Evolutionary conservation across 2,113 vertebrate genomes (phyloP).

Genomic region (Ceyx melanurus): DNA sequence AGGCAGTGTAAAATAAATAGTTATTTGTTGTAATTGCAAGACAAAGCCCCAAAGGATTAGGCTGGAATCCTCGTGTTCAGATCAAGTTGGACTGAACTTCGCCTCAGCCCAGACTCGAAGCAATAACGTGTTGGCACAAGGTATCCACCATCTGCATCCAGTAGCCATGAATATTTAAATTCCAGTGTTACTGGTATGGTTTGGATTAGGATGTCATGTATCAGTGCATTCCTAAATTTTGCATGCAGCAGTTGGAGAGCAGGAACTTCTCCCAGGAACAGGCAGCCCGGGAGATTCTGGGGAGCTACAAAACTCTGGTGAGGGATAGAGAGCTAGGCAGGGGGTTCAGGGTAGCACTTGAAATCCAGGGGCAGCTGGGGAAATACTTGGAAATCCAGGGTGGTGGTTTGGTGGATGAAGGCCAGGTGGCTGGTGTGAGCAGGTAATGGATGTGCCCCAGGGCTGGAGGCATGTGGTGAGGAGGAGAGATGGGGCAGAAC

Average conservation of each 20-base stretch:
- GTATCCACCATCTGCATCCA: constrained; percentile 54
- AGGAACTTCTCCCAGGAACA: not conserved
- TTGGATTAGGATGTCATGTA: constrained; percentile 59
- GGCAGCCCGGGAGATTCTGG: not conserved
- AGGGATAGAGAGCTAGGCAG: not conserved
- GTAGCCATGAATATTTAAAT: constrained; percentile 72
- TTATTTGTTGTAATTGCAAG: constrained; percentile 82
- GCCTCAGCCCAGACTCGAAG: constrained; percentile 64
- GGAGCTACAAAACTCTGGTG: not conserved
- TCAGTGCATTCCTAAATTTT: constrained; percentile 63
- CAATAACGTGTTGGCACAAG: constrained; percentile 73
- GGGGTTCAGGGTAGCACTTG: not conserved
- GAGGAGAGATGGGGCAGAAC: constrained; percentile 18
- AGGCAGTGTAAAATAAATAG: constrained; percentile 82
- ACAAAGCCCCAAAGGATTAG: constrained; percentile 76
- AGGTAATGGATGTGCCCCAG: not conserved
- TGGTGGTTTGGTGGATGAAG: not conserved
- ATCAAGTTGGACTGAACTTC: constrained; percentile 68
- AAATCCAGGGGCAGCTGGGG: not conserved
- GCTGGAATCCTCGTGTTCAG: constrained; percentile 75
- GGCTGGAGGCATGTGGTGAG: constrained; percentile 2
- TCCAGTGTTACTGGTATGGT: constrained; percentile 51
- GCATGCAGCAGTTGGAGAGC: constrained; percentile 32
- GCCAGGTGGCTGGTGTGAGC: not conserved
- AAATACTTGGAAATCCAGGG: not conserved